Evolutionary conservation across 1,140 invertebrate species (phyloP), one percentile per base, ranked within the genome.

Genomic region (Linepithema humile): DNA sequence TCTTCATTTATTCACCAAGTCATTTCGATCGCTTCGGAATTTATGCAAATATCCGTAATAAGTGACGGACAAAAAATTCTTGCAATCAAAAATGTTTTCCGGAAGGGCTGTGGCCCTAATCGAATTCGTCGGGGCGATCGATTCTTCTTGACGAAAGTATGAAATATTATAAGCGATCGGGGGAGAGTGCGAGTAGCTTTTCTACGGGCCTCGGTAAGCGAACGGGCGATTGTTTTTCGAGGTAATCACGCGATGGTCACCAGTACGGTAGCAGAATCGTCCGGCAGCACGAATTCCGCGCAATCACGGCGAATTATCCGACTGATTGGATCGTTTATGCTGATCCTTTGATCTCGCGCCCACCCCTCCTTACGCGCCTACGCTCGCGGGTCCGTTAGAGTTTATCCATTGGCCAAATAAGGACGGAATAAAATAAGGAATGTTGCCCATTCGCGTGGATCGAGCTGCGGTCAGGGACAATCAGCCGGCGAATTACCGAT

Each of bases 271-370:
- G 88, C 88, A 78, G 74, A 86, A 86, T 75, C 84, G 60, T 53
- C 32, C 86, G 60, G 59, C 72, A 65, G 72, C 75, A 82, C 82
- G 85, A 87, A 89, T 89, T 83, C 88, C 85, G 78, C 85, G 93
- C 93, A 94, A 94, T 94, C 93, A 94, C 87, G 85, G 89, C 91
- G 91, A 94, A 94, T 94, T 94, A 94, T 92, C 91, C 92, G 94
- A 93, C 90, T 93, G 94, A 94, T 94, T 94, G 94, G 93, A 94
- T 94, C 94, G 94, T 94, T 94, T 94, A 94, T 92, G 91, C 87
- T 93, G 92, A 93, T 93, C 93, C 92, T 93, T 93, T 93, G 93
- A 93, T 93, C 92, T 93, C 89, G 85, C 89, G 83, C 88, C 87
- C 90, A 67, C 86, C n/a, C 53, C 59, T 15, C 48, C 20, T 15